Evolutionary conservation across 2,888 invertebrate genomes (phyloP).

Genomic region (Neoitamus cyanurus): DNA sequence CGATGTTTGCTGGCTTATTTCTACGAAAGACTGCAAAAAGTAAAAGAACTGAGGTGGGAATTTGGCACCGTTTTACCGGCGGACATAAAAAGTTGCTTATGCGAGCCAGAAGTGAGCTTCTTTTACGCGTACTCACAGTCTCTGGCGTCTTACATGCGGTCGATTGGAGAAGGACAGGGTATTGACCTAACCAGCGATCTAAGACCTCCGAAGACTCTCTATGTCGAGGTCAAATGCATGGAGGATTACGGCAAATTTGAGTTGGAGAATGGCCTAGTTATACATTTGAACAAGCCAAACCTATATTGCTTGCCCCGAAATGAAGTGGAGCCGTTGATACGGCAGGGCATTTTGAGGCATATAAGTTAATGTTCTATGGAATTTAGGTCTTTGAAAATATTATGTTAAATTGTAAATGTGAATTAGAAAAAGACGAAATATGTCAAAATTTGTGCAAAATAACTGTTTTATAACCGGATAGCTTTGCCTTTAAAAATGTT

Average conservation of each 20-base stretch:
- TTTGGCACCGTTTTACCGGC: constrained; percentile 91
- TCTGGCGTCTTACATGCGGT: constrained; percentile 89
- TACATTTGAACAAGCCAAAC: constrained; percentile 89
- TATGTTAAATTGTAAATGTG: too few species aligned
- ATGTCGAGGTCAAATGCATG: constrained; percentile 90
- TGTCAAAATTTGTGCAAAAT: too few species aligned
- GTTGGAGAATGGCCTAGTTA: constrained; percentile 90
- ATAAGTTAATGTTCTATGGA: constrained; percentile 63
- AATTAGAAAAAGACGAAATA: too few species aligned
- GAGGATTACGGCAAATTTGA: constrained; percentile 94
- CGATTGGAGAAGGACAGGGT: constrained; percentile 83
- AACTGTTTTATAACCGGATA: too few species aligned
- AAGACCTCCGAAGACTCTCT: constrained; percentile 91
- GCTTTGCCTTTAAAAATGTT: too few species aligned
- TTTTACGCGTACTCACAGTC: constrained; percentile 88
- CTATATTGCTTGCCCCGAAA: constrained; percentile 89
- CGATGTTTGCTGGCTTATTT: constrained; percentile 88
- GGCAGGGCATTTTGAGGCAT: constrained; percentile 89
- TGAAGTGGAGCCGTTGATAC: constrained; percentile 89
- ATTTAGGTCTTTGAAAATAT: too few species aligned
- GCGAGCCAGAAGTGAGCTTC: constrained; percentile 87
- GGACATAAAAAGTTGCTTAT: constrained; percentile 83
- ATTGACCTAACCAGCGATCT: constrained; percentile 88
- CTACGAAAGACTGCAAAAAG: constrained; percentile 81
- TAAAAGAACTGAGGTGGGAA: constrained; percentile 93